A percentile compares a stretch with the other conserved stretches of the same genome.
phyloP scores from a whole-genome alignment of 2,888 invertebrate species.

The Cistogaster globosa region DNA sequence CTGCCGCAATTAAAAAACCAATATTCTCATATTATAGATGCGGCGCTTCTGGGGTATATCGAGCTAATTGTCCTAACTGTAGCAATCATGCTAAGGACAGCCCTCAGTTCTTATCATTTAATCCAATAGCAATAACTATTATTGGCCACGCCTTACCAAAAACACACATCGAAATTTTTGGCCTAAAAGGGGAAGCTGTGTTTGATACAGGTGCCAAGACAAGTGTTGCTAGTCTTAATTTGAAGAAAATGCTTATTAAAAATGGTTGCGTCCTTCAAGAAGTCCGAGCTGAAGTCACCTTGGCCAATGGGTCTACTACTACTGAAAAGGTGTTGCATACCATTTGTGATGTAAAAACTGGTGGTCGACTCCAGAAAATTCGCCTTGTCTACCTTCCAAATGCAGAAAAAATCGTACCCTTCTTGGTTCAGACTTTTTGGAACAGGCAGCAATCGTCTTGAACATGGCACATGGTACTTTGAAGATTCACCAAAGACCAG shows the following conservation, averaged over 20 bases:
- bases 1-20: background rate
- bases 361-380: slow-evolving; percentile 1
- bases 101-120: slow-evolving; percentile 43
- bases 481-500: background rate
- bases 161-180: slow-evolving; percentile 11
- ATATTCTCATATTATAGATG: slow-evolving; percentile 27
- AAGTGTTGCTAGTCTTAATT: slow-evolving; percentile 23
- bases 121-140: slow-evolving; percentile 12
- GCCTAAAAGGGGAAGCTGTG: slow-evolving; percentile 8
- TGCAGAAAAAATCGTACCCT: slow-evolving; percentile 11
- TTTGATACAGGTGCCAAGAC: slow-evolving; percentile 52
- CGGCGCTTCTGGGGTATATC: slow-evolving; percentile 21
- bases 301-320: slow-evolving; percentile 28
- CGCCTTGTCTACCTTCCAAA: slow-evolving; percentile 23
- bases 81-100: background rate
- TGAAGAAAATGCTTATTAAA: slow-evolving; percentile 24
- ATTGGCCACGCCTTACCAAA: slow-evolving; percentile 59
- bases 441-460: background rate
- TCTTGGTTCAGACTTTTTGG: slow-evolving; percentile 31
- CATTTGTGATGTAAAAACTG: slow-evolving; percentile 12
- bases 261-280: slow-evolving; percentile 62
- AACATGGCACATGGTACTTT: slow-evolving; percentile 37
- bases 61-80: slow-evolving; percentile 42
- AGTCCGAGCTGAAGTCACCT: slow-evolving; percentile 30
- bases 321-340: background rate